Evolutionary conservation across 2,113 vertebrate genomes (phyloP), one percentile per base, ranked within the genome.

Genomic region (Pomatorhinus ruficollis): DNA sequence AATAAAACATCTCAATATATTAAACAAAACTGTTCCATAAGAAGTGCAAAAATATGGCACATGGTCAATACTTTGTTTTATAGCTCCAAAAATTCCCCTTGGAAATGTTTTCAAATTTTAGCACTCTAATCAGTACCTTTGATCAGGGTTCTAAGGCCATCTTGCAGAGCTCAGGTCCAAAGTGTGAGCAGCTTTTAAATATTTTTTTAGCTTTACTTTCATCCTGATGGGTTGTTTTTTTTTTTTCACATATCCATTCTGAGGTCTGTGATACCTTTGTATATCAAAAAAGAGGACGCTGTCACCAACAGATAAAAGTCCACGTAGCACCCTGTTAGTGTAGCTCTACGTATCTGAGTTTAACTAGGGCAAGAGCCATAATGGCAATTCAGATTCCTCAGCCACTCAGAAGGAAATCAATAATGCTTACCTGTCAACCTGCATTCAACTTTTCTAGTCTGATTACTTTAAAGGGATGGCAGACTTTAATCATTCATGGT

Each of bases 291-390:
- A 44, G 15, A 61, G 6, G 6, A 79, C 2, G 1, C n/a, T 80
- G 49, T 76, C 49, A 79, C 30, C 33, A 42, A 45, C 11, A 52
- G 60, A 57, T 53, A 60, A 56, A 79, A 76, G 65, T 45, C 50
- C 50, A 70, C 0, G 0, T 12, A 57, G 28, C 16, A 49, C 15
- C 17, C 28, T 53, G 6, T 47, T 57, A 40, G 19, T 40, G 15
- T 27, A 74, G 39, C 35, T 61, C 16, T 45, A 50, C 15, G 15
- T 59, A 60, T 75, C 14, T 42, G n/a, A 66, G 35, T 57, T 83
- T 66, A 25, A 66, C 42, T 1, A 78, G 44, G 44, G 24, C 50
- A 86, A 70, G 25, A 75, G 30, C 11, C 72, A 64, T 39, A 23
- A 12, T 12, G 19, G 45, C 39, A 72, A 60, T 72, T 88, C 28